Base-by-base conservation (phyloP, 2,797 vertebrate genomes). In the Schizothorax lantsangensis region DNA sequence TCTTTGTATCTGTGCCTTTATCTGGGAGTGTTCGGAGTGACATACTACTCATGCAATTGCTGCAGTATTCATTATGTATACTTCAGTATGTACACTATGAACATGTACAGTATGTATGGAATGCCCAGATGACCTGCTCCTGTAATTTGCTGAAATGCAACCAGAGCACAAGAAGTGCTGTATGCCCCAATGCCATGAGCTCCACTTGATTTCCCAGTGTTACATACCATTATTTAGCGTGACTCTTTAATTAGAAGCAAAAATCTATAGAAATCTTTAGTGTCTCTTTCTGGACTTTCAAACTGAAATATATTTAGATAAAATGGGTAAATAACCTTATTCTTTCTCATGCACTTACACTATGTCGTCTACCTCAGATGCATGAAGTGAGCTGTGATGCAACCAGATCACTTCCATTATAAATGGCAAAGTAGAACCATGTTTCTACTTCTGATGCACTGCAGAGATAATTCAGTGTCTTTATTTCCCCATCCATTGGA, bases 1-100 rank as follows among this genome's bases (percentile, higher is more conserved):
- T 45, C 64, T 79, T 71, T 85, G 36, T 79, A 14, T 69, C 62
- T 4, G 15, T 79, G 19, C 36, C 71, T 75, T 26, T 83, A 43
- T 38, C 30, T 84, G 38, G 49, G 38, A 75, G 72, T 77, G 57
- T 75, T 75, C 17, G 1, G 36, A 47, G 72, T 47, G 30, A 9
- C 26, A 14, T 45, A 36, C 40, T 64, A 64, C 7, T 75, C 54
- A 11, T 36, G 10, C 79, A 66, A 7, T 75, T 77, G 30, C 62
- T 36, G 43, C 43, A 36, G 30, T 15, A n/a, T 36, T 21, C 15
- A 59, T 40, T 43, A 57, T 83, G 36, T 9, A 74, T 57, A 43
- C n/a, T 23, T 6, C 36, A 38, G 30, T 4, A 57, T 40, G 4
- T 11, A 71, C 33, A 3, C 10, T 78, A 14, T 69, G 40, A 11